Conservation (phyloP, 1,140 invertebrate species). For the Saxidomus purpurata region DNA sequence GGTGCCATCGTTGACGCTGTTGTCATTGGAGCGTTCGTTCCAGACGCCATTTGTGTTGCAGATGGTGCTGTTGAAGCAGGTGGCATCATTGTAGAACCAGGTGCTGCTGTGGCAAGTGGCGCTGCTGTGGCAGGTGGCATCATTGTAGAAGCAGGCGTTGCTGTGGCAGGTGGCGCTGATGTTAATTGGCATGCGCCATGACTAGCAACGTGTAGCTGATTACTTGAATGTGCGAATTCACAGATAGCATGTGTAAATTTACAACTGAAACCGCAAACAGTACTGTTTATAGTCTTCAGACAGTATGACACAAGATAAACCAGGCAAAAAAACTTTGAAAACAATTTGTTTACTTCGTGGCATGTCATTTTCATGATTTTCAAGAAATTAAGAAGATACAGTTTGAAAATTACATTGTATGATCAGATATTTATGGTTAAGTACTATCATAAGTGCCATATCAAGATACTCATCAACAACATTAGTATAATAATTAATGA, state of each 20-base stretch:
- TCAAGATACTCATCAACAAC: too few relatives aligned
- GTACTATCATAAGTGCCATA: too few relatives aligned
- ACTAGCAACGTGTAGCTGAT: not conserved
- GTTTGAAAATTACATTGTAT: too few relatives aligned
- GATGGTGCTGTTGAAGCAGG: not conserved
- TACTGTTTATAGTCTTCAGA: too few relatives aligned
- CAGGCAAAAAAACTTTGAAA: too few relatives aligned
- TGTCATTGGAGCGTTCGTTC: not conserved
- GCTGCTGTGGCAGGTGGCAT: not conserved
- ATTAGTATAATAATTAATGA: too few relatives aligned
- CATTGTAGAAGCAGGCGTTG: not conserved
- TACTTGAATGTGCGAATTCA: not conserved
- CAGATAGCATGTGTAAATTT: constrained; percentile 23
- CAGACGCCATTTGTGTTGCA: not conserved
- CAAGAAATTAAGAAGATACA: too few relatives aligned
- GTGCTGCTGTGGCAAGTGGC: not conserved
- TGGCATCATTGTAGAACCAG: not conserved
- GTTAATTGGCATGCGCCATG: not conserved
- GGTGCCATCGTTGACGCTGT: not conserved
- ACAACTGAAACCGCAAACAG: constrained; percentile 5
- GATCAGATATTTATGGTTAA: too few relatives aligned
- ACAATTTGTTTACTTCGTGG: too few relatives aligned
- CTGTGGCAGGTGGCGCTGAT: not conserved
- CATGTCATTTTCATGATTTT: too few relatives aligned
- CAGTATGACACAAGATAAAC: too few relatives aligned